Evolutionary conservation across 2,797 vertebrate genomes (phyloP).

Genomic region (Semotilus atromaculatus): DNA sequence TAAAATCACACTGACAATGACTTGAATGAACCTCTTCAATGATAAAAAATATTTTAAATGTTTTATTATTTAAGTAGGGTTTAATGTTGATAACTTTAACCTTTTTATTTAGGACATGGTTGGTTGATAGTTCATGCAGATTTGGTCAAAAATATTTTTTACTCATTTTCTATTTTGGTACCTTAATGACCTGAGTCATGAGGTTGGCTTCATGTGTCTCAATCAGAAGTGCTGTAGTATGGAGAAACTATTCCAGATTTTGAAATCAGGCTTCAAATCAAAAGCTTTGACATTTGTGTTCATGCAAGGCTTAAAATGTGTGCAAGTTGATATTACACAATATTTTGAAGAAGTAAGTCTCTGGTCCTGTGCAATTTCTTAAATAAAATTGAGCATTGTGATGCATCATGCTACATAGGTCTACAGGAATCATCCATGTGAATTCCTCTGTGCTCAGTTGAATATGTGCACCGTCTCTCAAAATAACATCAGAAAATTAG

Average conservation of each 20-base stretch:
- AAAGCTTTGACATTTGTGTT: neutral
- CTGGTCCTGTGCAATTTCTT: neutral
- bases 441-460: neutral
- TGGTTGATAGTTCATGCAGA: neutral
- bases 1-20: neutral
- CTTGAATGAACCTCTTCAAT: neutral
- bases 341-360: neutral
- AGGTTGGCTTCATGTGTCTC: neutral
- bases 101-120: neutral
- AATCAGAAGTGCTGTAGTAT: conserved; percentile 10
- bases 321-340: neutral
- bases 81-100: neutral
- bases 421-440: neutral
- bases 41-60: neutral
- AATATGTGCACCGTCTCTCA: neutral
- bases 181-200: neutral
- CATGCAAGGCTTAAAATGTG: neutral
- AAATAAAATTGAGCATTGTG: neutral
- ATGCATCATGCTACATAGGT: neutral
- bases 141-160: neutral
- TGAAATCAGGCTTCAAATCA: neutral
- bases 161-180: neutral
- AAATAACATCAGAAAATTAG: neutral
- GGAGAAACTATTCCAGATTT: neutral
- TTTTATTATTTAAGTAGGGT: neutral